Base-by-base conservation (phyloP, 2,888 invertebrate genomes). In the Drosophila cyrtoloma region DNA sequence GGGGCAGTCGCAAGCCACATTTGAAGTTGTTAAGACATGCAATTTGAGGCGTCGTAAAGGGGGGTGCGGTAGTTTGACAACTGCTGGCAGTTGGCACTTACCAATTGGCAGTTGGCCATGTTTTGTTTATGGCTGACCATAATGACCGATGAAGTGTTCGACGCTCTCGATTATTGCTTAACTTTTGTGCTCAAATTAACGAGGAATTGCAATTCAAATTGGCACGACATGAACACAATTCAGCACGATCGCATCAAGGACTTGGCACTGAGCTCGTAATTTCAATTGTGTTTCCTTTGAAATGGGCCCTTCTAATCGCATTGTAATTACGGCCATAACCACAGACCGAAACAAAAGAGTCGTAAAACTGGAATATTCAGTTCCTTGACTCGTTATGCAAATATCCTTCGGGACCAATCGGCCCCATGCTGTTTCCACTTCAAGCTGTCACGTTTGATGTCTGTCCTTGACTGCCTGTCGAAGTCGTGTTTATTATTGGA, bases 41-140 rank as follows among this genome's bases (percentile, higher is more conserved):
- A 77, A 86, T 80, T 81, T 53, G 42, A 53, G 47, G 59, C 37
- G 52, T 26, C 3, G 14, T 28, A 16, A 42, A 5, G 22, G 39
- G 6, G 32, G 35, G 22, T 28, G 33, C n/a, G 60, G 33, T 2
- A 52, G 51, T 67, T 70, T 72, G 84, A 61, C 16, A 65, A 60
- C 44, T 50, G 26, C 7, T 42, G 65, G 35, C 61, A 35, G 32
- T 52, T 53, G 63, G 32, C 52, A 57, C 39, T 62, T 19, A 58
- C 56, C 70, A 51, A 33, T 59, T 12, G 64, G 52, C 68, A 71
- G 50, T 72, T 83, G 85, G 71, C 69, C 77, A 72, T 84, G 78
- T 82, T 81, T 87, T 79, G 88, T 82, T 91, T 84, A 87, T 77
- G 70, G 77, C 72, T 60, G 52, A 55, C 72, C 82, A 75, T 81